These are phyloP conservation scores for Erpobdella octoculata DNA, from an alignment of 2,888 invertebrate genomes.

Conservation along the genomic window DNA sequence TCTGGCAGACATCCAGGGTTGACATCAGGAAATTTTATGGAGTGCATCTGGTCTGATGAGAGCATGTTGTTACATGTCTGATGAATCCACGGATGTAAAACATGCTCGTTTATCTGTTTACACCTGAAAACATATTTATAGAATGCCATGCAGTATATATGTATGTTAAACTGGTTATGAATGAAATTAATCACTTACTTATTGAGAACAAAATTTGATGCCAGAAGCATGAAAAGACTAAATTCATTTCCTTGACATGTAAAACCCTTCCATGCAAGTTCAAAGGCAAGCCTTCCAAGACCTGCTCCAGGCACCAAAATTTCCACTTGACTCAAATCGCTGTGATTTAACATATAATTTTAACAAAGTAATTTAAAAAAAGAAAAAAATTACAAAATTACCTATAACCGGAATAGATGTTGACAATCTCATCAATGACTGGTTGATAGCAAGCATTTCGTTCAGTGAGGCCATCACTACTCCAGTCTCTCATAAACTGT, in stretches of 20 bases:
- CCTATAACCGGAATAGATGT: slow-evolving; percentile 58
- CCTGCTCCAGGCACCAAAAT: slow-evolving; percentile 30
- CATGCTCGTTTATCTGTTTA: slow-evolving; percentile 49
- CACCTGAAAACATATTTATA: too few relatives aligned
- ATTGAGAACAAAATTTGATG: slow-evolving; percentile 90
- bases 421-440: slow-evolving; percentile 73
- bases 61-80: slow-evolving; percentile 81
- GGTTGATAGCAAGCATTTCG: slow-evolving; percentile 79
- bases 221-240: slow-evolving; percentile 91
- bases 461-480: slow-evolving; percentile 71
- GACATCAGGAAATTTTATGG: slow-evolving; percentile 78
- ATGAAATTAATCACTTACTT: slow-evolving; percentile 55
- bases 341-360: neutral
- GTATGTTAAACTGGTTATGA: too few relatives aligned
- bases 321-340: slow-evolving; percentile 5
- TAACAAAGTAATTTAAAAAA: neutral
- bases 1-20: slow-evolving; percentile 62
- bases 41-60: slow-evolving; percentile 70
- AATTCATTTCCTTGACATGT: slow-evolving; percentile 95
- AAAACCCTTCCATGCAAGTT: slow-evolving; percentile 81
- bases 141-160: too few relatives aligned
- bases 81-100: slow-evolving; percentile 88
- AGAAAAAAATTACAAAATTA: slow-evolving; percentile 32
- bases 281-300: slow-evolving; percentile 82
- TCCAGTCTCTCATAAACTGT: slow-evolving; percentile 96